Conservation (phyloP, 2,113 vertebrate species). For the Oncorhynchus nerka region DNA sequence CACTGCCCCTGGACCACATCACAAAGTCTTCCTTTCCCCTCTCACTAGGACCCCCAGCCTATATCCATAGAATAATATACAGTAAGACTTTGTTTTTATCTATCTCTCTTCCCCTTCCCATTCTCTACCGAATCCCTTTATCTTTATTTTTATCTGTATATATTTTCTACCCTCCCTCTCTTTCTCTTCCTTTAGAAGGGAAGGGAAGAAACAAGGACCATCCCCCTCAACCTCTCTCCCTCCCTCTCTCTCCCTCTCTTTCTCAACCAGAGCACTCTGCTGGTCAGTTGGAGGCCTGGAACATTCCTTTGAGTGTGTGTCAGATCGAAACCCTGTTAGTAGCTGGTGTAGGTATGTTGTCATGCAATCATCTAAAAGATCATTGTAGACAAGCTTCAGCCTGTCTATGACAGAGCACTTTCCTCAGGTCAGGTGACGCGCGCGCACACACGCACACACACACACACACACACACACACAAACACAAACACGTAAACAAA, state of each 20-base stretch:
- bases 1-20: not conserved
- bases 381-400: conserved; percentile 37
- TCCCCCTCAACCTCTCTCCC: not conserved
- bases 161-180: too few species aligned
- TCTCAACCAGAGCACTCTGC: conserved; percentile 6
- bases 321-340: conserved; percentile 47
- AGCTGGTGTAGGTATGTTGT: conserved; percentile 29
- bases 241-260: conserved; percentile 2
- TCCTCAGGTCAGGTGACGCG: not conserved
- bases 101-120: not conserved
- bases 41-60: not conserved
- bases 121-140: not conserved
- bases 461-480: conserved; percentile 3
- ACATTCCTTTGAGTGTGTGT: conserved; percentile 30
- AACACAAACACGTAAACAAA: not conserved
- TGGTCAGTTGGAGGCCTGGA: not conserved
- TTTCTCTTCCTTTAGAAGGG: not conserved
- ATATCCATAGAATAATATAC: not conserved
- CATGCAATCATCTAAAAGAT: conserved; percentile 52
- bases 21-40: not conserved
- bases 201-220: not conserved
- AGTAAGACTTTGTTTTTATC: not conserved
- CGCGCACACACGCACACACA: not conserved
- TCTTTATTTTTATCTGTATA: too few species aligned
- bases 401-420: conserved; percentile 37